phyloP scores from a whole-genome alignment of 2,797 vertebrate species.

The Crenichthys baileyi region DNA sequence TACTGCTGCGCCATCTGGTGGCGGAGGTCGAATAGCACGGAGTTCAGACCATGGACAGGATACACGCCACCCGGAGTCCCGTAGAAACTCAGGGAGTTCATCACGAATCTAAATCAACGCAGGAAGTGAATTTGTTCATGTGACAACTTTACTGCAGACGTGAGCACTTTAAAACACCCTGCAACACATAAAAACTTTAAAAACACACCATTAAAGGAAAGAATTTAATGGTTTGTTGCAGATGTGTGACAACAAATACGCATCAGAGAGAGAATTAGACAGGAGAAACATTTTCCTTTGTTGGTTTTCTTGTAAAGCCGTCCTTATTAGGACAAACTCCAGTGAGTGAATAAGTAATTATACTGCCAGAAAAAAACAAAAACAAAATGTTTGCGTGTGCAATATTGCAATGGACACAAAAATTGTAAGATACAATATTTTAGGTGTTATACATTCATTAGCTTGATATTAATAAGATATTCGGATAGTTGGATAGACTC shows the following conservation, averaged over 20 bases:
- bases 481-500: not conserved
- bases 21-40: slow-evolving; percentile 76
- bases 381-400: not conserved
- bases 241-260: not conserved
- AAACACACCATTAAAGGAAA: not conserved
- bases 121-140: not conserved
- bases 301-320: not conserved
- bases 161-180: not conserved
- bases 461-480: not conserved
- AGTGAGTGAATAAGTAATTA: not conserved
- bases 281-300: not conserved
- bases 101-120: slow-evolving; percentile 15
- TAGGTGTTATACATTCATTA: not conserved
- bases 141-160: not conserved
- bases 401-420: not conserved
- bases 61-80: slow-evolving; percentile 47
- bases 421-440: not conserved
- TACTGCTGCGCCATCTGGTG: slow-evolving; percentile 79
- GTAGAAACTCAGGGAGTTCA: slow-evolving; percentile 76
- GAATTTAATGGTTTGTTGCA: not conserved
- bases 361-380: no score
- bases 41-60: slow-evolving; percentile 61
- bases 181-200: not conserved
- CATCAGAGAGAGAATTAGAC: not conserved
- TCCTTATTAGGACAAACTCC: not conserved